A percentile compares a stretch with the other conserved stretches of the same genome.
Conservation (phyloP, 2,888 invertebrate genomes). For the Urechis unicinctus region DNA sequence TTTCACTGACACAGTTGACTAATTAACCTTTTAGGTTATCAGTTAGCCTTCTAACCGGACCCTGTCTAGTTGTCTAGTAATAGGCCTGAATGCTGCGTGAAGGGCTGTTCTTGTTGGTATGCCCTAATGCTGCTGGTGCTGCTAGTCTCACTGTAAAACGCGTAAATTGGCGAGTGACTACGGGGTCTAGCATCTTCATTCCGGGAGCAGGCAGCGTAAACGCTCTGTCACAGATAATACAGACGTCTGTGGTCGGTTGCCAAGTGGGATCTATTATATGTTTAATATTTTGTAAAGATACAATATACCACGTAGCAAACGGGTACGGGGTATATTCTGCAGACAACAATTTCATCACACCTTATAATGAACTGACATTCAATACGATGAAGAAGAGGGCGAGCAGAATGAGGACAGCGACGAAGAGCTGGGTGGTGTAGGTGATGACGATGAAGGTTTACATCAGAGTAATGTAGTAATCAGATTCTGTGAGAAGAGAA, state of each 20-base stretch:
- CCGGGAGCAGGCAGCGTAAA: conserved; percentile 85
- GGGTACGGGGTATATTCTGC: too few relatives aligned
- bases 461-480: conserved; percentile 23
- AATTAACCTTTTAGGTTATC: conserved; percentile 64
- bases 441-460: conserved; percentile 39
- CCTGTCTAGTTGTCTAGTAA: conserved; percentile 82
- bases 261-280: background rate
- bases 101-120: conserved; percentile 70
- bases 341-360: too few relatives aligned
- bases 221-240: conserved; percentile 70
- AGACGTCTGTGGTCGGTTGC: too few relatives aligned
- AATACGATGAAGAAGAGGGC: conserved; percentile 33
- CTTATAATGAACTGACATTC: too few relatives aligned
- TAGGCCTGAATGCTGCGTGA: conserved; percentile 77
- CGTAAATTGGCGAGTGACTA: conserved; percentile 92
- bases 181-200: conserved; percentile 83
- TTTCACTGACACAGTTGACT: background rate
- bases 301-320: too few relatives aligned
- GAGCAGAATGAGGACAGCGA: conserved; percentile 34
- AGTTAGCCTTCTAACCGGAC: conserved; percentile 86
- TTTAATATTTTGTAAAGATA: background rate
- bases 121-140: conserved; percentile 69
- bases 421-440: conserved; percentile 36
- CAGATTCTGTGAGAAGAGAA: conserved; percentile 19
- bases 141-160: conserved; percentile 88